phyloP scores from a whole-genome alignment of 1,140 invertebrate species.

The Batillaria attramentaria region DNA sequence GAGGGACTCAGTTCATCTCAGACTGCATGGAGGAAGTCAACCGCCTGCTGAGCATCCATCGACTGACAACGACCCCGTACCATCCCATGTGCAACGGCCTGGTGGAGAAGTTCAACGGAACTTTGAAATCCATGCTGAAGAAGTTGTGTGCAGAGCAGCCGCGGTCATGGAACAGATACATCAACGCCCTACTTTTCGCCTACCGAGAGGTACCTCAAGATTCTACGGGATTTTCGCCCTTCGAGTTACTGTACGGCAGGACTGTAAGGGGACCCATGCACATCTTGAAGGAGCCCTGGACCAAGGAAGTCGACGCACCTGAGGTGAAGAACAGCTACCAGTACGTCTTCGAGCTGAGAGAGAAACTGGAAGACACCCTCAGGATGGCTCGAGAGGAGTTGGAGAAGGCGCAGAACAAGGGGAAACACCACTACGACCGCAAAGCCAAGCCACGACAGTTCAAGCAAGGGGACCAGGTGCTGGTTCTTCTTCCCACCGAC shows the following conservation, averaged over 20 bases:
- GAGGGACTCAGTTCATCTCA: slow-evolving; percentile 45
- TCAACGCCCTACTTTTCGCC: slow-evolving; percentile 50
- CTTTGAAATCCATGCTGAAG: slow-evolving; percentile 9
- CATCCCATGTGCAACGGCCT: slow-evolving; percentile 43
- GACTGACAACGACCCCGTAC: slow-evolving; percentile 40
- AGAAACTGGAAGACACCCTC: slow-evolving; percentile 32
- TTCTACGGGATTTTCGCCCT: slow-evolving; percentile 54
- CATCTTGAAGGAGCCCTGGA: slow-evolving; percentile 53
- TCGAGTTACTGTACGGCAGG: slow-evolving; percentile 58
- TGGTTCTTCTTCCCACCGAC: slow-evolving; percentile 18
- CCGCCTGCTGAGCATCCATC: slow-evolving; percentile 37
- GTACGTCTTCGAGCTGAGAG: slow-evolving; percentile 43
- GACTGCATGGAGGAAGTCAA: slow-evolving; percentile 45
- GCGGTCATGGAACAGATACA: not conserved
- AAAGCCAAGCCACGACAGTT: slow-evolving; percentile 11
- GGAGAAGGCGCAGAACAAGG: not conserved
- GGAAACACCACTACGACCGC: slow-evolving; percentile 19
- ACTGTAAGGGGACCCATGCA: slow-evolving; percentile 48
- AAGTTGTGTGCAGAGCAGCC: slow-evolving; percentile 4
- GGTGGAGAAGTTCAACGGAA: slow-evolving; percentile 34
- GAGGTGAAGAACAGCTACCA: slow-evolving; percentile 52
- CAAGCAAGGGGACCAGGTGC: slow-evolving; percentile 23
- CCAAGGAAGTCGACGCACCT: slow-evolving; percentile 32
- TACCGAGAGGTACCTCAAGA: slow-evolving; percentile 50
- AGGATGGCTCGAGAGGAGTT: slow-evolving; percentile 32